Evolutionary conservation across 1,140 invertebrate species (phyloP).

Genomic region (Drosophila watanabei): DNA sequence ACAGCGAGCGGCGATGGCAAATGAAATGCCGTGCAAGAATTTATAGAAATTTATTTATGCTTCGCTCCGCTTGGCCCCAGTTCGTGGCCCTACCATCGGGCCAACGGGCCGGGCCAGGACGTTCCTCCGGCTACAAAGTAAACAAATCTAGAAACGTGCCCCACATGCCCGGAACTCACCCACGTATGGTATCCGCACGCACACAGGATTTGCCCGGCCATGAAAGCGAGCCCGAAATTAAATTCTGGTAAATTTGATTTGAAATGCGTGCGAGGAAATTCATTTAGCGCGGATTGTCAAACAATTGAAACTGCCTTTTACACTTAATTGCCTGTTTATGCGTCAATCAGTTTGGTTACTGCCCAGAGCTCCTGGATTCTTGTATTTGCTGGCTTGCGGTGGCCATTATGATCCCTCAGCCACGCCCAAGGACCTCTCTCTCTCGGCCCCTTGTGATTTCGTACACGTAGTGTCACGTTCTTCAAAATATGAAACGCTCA

Average conservation of each 20-base stretch:
- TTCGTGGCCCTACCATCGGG: neutral
- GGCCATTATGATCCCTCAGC: constrained; percentile 45
- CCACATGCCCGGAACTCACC: constrained; percentile 50
- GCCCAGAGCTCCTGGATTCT: constrained; percentile 8
- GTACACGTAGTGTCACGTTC: constrained; percentile 79
- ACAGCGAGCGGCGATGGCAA: constrained; percentile 61
- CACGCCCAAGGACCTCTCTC: constrained; percentile 20
- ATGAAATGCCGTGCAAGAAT: constrained; percentile 83
- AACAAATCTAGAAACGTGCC: constrained; percentile 78
- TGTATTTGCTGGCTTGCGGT: constrained; percentile 32
- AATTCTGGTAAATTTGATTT: constrained; percentile 80
- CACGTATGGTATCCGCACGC: constrained; percentile 28
- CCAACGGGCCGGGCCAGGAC: neutral
- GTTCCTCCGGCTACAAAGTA: constrained; percentile 69
- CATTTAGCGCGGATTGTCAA: constrained; percentile 68
- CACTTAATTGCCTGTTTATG: constrained; percentile 78
- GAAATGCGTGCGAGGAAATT: constrained; percentile 79
- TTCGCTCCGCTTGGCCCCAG: neutral
- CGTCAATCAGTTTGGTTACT: constrained; percentile 70
- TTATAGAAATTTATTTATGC: constrained; percentile 83
- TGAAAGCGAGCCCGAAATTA: constrained; percentile 77
- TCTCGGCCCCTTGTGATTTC: constrained; percentile 42
- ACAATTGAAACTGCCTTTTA: constrained; percentile 72
- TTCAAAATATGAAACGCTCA: constrained; percentile 83
- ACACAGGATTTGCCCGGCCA: constrained; percentile 59